Base-by-base conservation (phyloP, 2,888 invertebrate genomes). In the Megamerina dolium region DNA sequence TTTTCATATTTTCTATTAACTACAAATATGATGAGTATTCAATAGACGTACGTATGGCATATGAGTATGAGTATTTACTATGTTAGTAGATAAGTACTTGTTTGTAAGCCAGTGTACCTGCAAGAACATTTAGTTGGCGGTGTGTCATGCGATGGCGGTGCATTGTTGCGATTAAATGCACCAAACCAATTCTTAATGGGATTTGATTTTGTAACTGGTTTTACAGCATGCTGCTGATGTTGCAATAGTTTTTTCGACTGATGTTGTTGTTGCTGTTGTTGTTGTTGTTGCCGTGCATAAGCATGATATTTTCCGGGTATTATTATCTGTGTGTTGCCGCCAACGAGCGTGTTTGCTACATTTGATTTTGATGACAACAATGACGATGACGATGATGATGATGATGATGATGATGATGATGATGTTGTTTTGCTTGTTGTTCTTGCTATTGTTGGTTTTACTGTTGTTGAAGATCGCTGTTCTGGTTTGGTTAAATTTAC, bases 91-190 rank as follows among this genome's bases (percentile, higher is more conserved):
- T n/a, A n/a, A n/a, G n/a, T n/a, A n/a, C n/a, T n/a, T n/a, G n/a
- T n/a, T n/a, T n/a, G n/a, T n/a, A n/a, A n/a, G n/a, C n/a, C 23
- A 8, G 10, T 10, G 23, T 23, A 65, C 64, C 64, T 65, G 66
- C 64, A 65, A 52, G 62, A 61, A 52, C 66, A 65, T 51, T 58
- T 63, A 37, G 32, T 50, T 37, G 47, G 29, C 47, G 61, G 53
- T 51, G 49, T 55, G 8, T 44, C 41, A 39, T 36, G 37, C 20
- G 56, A 53, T 43, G 54, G 84, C 19, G 60, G 57, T 47, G 60
- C 55, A 49, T 61, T 64, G 54, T 77, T 74, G 60, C 83, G 79
- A 52, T 81, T 82, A 73, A 81, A 82, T 36, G 78, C 70, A 20
- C 80, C 77, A 57, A 80, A 75, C 64, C 78, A 74, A 63, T 77